Base-by-base conservation (phyloP, 2,797 vertebrate genomes). In the Argya squamiceps region DNA sequence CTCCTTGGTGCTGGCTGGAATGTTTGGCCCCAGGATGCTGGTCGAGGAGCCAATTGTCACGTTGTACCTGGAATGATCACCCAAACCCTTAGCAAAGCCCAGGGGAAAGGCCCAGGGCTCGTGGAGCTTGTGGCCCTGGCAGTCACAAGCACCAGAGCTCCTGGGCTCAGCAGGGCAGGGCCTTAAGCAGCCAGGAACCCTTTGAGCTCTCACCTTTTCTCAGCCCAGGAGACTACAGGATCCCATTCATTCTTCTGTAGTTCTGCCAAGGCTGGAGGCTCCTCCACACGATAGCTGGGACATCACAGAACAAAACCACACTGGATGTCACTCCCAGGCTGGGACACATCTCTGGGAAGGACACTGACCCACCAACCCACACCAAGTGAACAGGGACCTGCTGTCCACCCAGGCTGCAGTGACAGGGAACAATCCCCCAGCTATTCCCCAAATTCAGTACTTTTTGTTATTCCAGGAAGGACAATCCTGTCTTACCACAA, bases 231-330 rank as follows among this genome's bases (percentile, higher is more conserved):
- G 4, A 99, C 96, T 63, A 99, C 83, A 1, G 99, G 99, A 84
- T 99, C 99, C 99, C 99, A 99, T 79, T 99, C 99, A 32, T 99
- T 99, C 94, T 96, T 99, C 96, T 99, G 99, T 63, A 99, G 98
- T 89, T 99, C 99, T 71, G 99, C 99, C 97, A 99, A 97, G 62
- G 97, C 98, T 9, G 98, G 88, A 13, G 99, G 99, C 17, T 99
- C 99, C 65, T 99, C 99, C 71, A 99, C 98, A 94, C 99, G 99
- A 97, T 99, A 99, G 98, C 99, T 99, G 91, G 88, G 87, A 98
- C 37, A 75, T 68, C 52, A 76, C 30, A 56, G 91, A 96, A 97
- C 70, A 88, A 86, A 95, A 85, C 13, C 78, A 73, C 8, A 9
- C 49, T 22, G 79, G 30, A 34, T 30, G 78, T 96, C 60, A 16